These are phyloP conservation scores for Tineola bisselliella DNA, from an alignment of 2,888 invertebrate genomes.

Conservation along the genomic window DNA sequence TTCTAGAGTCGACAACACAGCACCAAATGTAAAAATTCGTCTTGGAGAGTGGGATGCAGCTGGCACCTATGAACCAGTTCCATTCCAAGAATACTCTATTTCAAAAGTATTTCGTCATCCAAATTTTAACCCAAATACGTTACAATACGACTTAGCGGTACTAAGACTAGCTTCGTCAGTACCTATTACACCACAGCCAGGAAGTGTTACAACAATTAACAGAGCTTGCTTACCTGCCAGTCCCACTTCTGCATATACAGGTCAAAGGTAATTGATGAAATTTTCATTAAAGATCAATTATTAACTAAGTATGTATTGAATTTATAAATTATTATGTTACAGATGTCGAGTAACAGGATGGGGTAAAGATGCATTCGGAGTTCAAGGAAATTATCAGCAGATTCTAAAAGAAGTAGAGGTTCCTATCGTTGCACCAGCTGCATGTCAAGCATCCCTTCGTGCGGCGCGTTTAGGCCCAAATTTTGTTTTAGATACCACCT, in stretches of 20 bases:
- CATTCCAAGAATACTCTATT: constrained; percentile 71
- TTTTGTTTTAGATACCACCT: constrained; percentile 71
- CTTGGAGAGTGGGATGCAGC: constrained; percentile 82
- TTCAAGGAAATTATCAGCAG: constrained; percentile 68
- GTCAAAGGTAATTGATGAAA: constrained; percentile 66
- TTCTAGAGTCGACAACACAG: constrained; percentile 26
- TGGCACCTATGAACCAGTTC: constrained; percentile 70
- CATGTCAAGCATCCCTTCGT: constrained; percentile 72
- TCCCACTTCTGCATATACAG: constrained; percentile 41
- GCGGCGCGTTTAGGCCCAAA: constrained; percentile 72
- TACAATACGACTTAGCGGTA: constrained; percentile 85
- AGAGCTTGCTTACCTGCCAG: constrained; percentile 70
- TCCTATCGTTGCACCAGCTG: constrained; percentile 71
- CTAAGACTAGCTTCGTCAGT: constrained; percentile 72
- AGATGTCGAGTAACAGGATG: constrained; percentile 83
- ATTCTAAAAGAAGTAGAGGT: constrained; percentile 81
- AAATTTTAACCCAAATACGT: constrained; percentile 74
- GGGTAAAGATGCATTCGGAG: constrained; percentile 82
- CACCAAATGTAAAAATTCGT: constrained; percentile 71
- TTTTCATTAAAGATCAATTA: too few species aligned
- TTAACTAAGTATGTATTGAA: not conserved
- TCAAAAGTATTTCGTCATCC: constrained; percentile 70
- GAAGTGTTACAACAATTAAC: constrained; percentile 66
- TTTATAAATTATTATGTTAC: not conserved
- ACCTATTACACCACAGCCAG: constrained; percentile 48